These are phyloP conservation scores for Ophion ventricosus DNA, from an alignment of 2,888 invertebrate species.

Conservation along the genomic window DNA sequence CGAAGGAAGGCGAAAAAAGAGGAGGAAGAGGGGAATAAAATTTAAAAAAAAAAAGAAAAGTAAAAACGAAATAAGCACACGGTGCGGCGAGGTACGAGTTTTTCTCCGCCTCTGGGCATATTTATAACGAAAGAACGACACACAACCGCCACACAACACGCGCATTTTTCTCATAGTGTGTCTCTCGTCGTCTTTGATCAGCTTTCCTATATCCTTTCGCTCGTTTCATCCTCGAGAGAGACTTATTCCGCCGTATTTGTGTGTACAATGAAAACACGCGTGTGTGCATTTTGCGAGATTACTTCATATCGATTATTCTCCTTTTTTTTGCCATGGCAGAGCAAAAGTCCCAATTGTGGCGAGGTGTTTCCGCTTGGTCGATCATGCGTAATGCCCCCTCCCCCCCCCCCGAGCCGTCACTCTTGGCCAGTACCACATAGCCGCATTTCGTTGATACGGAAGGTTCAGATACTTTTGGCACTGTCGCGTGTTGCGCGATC, in stretches of 20 bases:
- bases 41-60: background rate
- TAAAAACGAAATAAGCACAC: background rate
- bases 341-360: conserved; percentile 24
- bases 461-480: conserved; percentile 39
- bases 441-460: background rate
- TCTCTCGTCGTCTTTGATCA: background rate
- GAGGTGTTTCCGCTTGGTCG: conserved; percentile 64
- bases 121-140: conserved; percentile 17
- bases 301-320: background rate
- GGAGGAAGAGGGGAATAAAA: background rate
- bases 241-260: background rate
- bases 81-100: conserved; percentile 43
- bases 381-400: conserved; percentile 61
- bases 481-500: conserved; percentile 21
- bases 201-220: background rate
- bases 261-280: background rate
- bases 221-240: background rate
- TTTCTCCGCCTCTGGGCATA: conserved; percentile 55
- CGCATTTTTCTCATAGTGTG: background rate
- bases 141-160: conserved; percentile 4
- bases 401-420: background rate
- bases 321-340: conserved; percentile 21
- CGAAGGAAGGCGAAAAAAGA: conserved; percentile 13
- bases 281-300: background rate
- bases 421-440: background rate